Evolutionary conservation across 1,140 invertebrate genomes (phyloP), one percentile per base, ranked within the genome.

Genomic region (Lepeophtheirus salmonis): DNA sequence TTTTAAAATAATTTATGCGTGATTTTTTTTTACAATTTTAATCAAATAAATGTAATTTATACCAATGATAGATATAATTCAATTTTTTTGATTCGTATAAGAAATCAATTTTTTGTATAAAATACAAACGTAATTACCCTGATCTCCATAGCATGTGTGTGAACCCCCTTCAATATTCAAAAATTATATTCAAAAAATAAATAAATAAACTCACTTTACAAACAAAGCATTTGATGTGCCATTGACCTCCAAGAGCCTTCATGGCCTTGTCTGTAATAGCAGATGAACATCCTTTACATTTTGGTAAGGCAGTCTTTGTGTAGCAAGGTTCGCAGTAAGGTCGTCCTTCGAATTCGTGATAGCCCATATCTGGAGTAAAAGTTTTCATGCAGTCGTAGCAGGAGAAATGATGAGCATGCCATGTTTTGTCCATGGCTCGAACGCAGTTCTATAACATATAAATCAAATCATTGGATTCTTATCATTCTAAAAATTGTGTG

Each of bases 241-340:
- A 54, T 54, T 16, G 17, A 20, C 52, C 52, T 54, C 52, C 52
- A 3, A 54, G n/a, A 14, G 52, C 52, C 17, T 54, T 54, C 3
- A 54, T 16, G 52, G 52, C 21, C 23, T 22, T 54, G 52, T 54
- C 52, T 3, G 22, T 20, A 22, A 54, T 54, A 22, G 52, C 17
- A n/a, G 18, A 20, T 2, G 52, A 3, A 22, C 52, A 54, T 17
- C 52, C 55, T 26, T 26, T 41, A 23, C 55, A 57, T 23, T 59
- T 59, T 2, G 26, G 57, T 3, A 59, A n/a, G 23, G 23, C 57
- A n/a, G 30, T 50, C 2, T 59, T 22, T 4, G 22, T 59, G 57
- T 59, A 59, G 41, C 57, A 59, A 16, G 18, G 18, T 20, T 59
- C 57, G 50, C 57, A 59, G 30, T 59, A 59, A 1, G 57, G 30